Evolutionary conservation across 2,888 invertebrate genomes (phyloP).

Genomic region (Aricia artaxerxes): DNA sequence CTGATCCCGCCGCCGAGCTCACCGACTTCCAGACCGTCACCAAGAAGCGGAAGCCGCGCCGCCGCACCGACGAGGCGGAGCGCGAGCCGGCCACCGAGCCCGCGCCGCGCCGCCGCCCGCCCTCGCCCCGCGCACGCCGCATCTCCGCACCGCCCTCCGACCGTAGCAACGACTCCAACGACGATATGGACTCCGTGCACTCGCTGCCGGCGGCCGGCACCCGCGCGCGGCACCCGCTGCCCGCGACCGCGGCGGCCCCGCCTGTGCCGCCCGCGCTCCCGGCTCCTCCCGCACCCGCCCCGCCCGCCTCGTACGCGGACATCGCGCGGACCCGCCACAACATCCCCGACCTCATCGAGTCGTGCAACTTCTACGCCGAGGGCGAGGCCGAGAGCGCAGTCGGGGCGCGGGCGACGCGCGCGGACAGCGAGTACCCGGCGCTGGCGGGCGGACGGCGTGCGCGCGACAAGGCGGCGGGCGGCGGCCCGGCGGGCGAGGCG

Average conservation of each 20-base stretch:
- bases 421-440: conserved; percentile 38
- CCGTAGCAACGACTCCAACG: conserved; percentile 89
- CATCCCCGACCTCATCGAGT: conserved; percentile 77
- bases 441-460: conserved; percentile 39
- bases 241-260: conserved; percentile 57
- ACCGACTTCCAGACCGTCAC: conserved; percentile 91
- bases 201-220: conserved; percentile 83
- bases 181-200: conserved; percentile 91
- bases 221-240: neutral
- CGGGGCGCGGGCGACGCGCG: conserved; percentile 47
- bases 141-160: conserved; percentile 89
- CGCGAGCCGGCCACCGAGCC: conserved; percentile 44
- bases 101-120: conserved; percentile 71
- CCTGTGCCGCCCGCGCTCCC: conserved; percentile 83
- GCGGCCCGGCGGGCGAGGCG: conserved; percentile 48
- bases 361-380: conserved; percentile 75
- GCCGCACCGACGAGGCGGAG: conserved; percentile 77
- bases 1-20: conserved; percentile 70
- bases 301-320: conserved; percentile 88
- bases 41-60: conserved; percentile 89
- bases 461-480: conserved; percentile 43
- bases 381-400: conserved; percentile 47
- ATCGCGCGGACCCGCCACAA: conserved; percentile 83
- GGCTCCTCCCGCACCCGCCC: conserved; percentile 79
- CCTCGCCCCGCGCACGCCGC: conserved; percentile 50